Evolutionary conservation across 1,140 invertebrate species (phyloP).

Genomic region (Magallana gigas): DNA sequence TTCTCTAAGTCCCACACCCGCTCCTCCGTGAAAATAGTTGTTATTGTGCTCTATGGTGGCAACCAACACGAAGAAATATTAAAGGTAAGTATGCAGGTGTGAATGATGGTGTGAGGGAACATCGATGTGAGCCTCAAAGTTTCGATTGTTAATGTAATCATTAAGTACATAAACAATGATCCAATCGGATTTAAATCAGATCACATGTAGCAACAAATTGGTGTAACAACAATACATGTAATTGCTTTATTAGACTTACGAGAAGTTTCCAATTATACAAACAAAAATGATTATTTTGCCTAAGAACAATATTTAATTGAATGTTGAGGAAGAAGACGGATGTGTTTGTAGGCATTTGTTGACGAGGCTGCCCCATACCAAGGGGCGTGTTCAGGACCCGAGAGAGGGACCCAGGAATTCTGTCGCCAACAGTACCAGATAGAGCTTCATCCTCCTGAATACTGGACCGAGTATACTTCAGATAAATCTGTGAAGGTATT

Average conservation of each 20-base stretch:
- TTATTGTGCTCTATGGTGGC: slow-evolving; percentile 45
- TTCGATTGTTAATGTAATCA: no score
- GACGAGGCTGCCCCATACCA: neutral
- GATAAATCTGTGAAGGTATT: slow-evolving; percentile 50
- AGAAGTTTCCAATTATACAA: no score
- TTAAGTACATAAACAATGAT: no score
- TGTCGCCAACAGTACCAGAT: slow-evolving; percentile 52
- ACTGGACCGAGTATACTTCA: slow-evolving; percentile 55
- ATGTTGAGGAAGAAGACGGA: neutral
- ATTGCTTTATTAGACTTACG: no score
- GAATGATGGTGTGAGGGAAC: no score
- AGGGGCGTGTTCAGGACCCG: neutral
- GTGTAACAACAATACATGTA: no score
- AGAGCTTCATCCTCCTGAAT: slow-evolving; percentile 47
- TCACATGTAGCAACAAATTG: no score
- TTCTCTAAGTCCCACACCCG: slow-evolving; percentile 42
- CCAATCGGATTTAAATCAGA: no score
- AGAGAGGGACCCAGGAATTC: slow-evolving; percentile 51
- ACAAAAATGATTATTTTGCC: neutral
- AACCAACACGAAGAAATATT: slow-evolving; percentile 23
- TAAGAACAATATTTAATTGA: neutral
- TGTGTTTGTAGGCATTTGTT: slow-evolving; percentile 44
- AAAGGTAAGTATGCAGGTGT: slow-evolving; percentile 35
- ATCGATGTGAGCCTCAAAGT: no score
- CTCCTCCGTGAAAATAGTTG: slow-evolving; percentile 44